Percentiles rank a stretch among this genome's conserved stretches.
Evolutionary conservation across 64 coral and sea anemone species (phyloP).

Genomic region (Acropora tenuis): DNA sequence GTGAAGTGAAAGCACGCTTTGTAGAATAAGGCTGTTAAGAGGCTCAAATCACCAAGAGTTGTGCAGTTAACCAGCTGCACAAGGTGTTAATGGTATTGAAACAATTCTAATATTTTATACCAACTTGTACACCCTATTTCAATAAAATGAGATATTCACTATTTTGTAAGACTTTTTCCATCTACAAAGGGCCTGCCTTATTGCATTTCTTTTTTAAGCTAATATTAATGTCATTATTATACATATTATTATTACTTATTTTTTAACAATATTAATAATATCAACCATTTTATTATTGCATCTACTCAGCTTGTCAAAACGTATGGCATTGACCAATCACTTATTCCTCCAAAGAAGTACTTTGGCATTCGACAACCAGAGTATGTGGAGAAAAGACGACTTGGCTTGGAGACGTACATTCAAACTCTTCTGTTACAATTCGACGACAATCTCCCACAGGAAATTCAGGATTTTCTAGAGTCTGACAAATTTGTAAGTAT

Average conservation of each 20-base stretch:
- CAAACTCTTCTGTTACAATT: constrained; percentile 60
- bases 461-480: constrained; percentile 73
- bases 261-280: not conserved
- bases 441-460: constrained; percentile 76
- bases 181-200: too few species aligned
- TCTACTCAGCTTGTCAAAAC: constrained; percentile 69
- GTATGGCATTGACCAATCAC: constrained; percentile 43
- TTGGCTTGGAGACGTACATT: constrained; percentile 74
- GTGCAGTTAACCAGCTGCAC: too few species aligned
- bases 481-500: constrained; percentile 86
- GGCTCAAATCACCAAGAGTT: too few species aligned
- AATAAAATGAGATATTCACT: too few species aligned
- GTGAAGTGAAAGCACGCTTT: too few species aligned
- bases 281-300: not conserved
- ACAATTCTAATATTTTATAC: too few species aligned
- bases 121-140: too few species aligned
- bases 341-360: constrained; percentile 86
- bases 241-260: not conserved
- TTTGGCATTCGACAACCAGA: constrained; percentile 91
- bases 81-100: too few species aligned
- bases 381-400: constrained; percentile 84
- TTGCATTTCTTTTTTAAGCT: too few species aligned
- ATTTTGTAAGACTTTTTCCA: too few species aligned
- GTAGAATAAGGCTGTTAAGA: too few species aligned
- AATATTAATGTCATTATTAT: too few species aligned